A percentile compares a stretch with the other conserved stretches of the same genome.
These are phyloP conservation scores for Phrynosoma blainvillii DNA, from an alignment of 2,113 vertebrate species.

Conservation along the genomic window DNA sequence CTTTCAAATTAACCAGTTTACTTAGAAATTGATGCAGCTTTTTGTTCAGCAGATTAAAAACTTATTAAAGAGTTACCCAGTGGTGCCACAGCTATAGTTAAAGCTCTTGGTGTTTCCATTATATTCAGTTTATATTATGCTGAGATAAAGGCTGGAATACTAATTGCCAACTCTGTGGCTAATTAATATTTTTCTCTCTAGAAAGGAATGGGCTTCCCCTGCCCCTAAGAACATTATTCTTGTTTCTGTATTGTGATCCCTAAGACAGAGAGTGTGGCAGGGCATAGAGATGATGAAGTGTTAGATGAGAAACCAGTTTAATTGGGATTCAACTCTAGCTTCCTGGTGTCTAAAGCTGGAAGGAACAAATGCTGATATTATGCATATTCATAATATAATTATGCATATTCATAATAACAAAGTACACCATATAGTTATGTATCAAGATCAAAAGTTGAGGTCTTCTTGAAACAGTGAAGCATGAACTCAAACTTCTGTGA, in stretches of 20 bases:
- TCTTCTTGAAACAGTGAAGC: neutral
- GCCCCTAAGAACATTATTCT: neutral
- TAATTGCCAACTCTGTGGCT: slow-evolving; percentile 38
- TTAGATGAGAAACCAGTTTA: neutral
- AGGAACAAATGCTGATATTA: neutral
- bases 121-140: slow-evolving; percentile 22
- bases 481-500: too few species aligned
- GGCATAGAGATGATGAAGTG: neutral
- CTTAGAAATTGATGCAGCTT: slow-evolving; percentile 26
- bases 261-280: neutral
- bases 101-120: slow-evolving; percentile 33
- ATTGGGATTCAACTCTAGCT: neutral
- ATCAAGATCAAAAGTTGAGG: neutral
- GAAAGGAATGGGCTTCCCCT: slow-evolving; percentile 4
- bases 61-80: slow-evolving; percentile 47
- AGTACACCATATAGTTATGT: neutral
- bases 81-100: slow-evolving; percentile 33
- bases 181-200: slow-evolving; percentile 26
- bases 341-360: neutral
- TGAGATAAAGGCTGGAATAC: slow-evolving; percentile 17
- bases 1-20: slow-evolving; percentile 37
- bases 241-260: neutral
- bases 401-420: neutral
- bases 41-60: slow-evolving; percentile 27
- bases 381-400: neutral